Base-by-base conservation (phyloP, 2,888 invertebrate genomes). In the Ganaspis brasiliensis region DNA sequence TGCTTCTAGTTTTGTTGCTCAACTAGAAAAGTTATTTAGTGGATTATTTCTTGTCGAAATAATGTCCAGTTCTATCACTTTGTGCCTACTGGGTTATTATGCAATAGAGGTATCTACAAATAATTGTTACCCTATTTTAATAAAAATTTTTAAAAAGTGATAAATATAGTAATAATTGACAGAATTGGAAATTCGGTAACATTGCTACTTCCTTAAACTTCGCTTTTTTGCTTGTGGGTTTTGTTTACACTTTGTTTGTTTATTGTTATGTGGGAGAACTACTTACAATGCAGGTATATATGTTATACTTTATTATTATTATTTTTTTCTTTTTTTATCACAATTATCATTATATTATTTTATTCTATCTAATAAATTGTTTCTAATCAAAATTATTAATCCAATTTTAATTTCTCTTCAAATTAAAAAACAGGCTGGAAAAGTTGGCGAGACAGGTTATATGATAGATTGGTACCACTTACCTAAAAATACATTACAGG, bases 1-100 rank as follows among this genome's bases (percentile, higher is more conserved):
- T 59, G n/a, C 73, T 78, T 75, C 6, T 45, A 79, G 79, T 24
- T 79, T 79, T 73, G 31, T 79, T 56, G n/a, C 14, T 14, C 61
- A 45, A 24, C 56, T 79, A n/a, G 79, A 79, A 37, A 37, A 61
- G 10, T 72, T 75, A 31, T 49, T 77, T 2, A 70, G 71, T 56
- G 31, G 74, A 26, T 49, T 75, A 9, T 79, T 87, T 73, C 80
- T 90, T 26, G 85, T 90, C 10, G 90, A 90, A 80, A 80, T 89
- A 35, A 71, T 90, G 0, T 90, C 89, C 1, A 89, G 89, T 71
- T 89, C 89, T 3, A 70, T 90, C 78, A 89, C 89, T 52, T 89
- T 90, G 75, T 90, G 90, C 71, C 87, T 90, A 35, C 80, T 90
- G 6, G 89, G 88, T 76, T 90, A 88, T 78, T 88, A 88, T 77